Evolutionary conservation across 1,140 invertebrate genomes (phyloP).

Genomic region (Penaeus chinensis): DNA sequence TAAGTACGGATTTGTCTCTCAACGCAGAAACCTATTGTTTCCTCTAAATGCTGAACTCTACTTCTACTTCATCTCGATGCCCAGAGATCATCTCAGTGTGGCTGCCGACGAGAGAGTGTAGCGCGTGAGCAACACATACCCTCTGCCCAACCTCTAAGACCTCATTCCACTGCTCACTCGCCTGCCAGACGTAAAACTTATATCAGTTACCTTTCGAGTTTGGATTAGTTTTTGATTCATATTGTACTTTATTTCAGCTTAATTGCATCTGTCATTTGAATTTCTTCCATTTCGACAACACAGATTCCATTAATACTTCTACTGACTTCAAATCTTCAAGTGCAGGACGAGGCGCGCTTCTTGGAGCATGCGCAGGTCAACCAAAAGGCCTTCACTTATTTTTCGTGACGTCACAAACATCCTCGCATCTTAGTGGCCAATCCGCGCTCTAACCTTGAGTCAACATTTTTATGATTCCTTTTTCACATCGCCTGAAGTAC

Average conservation of each 20-base stretch:
- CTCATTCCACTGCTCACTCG: not conserved
- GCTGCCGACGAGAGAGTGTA: not conserved
- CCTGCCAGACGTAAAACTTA: conserved; percentile 9
- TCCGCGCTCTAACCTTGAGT: conserved; percentile 31
- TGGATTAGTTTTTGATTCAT: no score
- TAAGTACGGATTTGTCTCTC: no score
- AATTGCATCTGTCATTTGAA: no score
- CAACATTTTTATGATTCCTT: conserved; percentile 42
- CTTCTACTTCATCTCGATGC: no score
- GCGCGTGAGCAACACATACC: not conserved
- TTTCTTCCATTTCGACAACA: not conserved
- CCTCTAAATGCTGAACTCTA: no score
- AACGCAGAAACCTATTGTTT: no score
- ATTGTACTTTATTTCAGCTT: no score
- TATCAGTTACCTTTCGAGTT: no score
- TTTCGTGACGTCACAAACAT: conserved; percentile 24
- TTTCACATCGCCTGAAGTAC: conserved; percentile 31
- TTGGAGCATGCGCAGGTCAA: not conserved
- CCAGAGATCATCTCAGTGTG: not conserved
- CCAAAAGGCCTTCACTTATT: not conserved
- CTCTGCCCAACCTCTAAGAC: not conserved
- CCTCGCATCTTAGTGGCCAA: conserved; percentile 30
- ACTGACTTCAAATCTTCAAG: not conserved
- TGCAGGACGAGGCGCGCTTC: not conserved
- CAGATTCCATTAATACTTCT: not conserved